Conservation (phyloP, 2,797 vertebrate genomes). For the Chromis chromis region DNA sequence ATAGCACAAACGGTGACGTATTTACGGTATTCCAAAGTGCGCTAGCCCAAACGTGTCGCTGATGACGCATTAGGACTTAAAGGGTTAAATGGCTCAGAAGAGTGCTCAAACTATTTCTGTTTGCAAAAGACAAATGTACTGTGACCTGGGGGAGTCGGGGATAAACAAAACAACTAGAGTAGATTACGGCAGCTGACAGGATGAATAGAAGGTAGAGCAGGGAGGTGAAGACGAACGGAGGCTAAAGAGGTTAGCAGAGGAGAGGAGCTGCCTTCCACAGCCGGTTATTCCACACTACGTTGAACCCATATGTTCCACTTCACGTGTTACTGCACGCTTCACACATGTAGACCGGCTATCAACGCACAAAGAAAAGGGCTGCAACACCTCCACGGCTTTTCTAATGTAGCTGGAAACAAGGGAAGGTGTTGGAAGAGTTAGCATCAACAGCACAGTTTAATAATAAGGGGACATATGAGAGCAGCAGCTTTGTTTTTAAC, state of each 20-base stretch:
- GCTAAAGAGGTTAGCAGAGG: slow-evolving; percentile 12
- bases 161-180: slow-evolving; percentile 32
- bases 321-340: slow-evolving; percentile 29
- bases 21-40: too few relatives aligned
- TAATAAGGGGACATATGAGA: not conserved
- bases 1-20: too few relatives aligned
- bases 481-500: not conserved
- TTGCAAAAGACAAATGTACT: slow-evolving; percentile 2
- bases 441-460: slow-evolving; percentile 24
- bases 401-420: too few relatives aligned
- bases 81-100: not conserved
- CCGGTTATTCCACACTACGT: slow-evolving; percentile 52
- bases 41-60: too few relatives aligned
- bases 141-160: slow-evolving; percentile 32
- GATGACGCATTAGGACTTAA: too few relatives aligned
- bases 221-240: not conserved
- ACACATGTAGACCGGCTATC: not conserved
- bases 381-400: not conserved
- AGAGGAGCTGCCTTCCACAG: slow-evolving; percentile 20
- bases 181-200: slow-evolving; percentile 42
- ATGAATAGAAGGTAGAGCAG: slow-evolving; percentile 9
- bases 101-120: slow-evolving; percentile 4
- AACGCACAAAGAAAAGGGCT: not conserved
- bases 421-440: not conserved
- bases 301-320: slow-evolving; percentile 53